phyloP scores from a whole-genome alignment of 2,113 vertebrate species.

The Anolis sagrei region DNA sequence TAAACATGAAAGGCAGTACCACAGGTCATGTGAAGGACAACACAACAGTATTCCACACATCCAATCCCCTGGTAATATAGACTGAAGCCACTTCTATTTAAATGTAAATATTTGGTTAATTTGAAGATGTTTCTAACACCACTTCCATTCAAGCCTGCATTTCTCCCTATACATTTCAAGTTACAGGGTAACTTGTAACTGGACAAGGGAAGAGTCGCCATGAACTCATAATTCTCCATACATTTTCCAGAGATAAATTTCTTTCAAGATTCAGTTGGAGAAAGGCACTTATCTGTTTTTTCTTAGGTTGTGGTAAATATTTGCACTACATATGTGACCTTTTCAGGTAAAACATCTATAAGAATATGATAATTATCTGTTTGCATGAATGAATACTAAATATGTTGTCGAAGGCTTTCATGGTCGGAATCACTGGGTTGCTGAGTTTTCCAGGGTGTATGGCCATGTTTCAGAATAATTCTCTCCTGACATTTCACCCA shows the following conservation, averaged over 20 bases:
- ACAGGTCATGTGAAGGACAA: not conserved
- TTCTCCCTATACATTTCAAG: not conserved
- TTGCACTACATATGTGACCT: not conserved
- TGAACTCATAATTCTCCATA: not conserved
- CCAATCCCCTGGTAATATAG: not conserved
- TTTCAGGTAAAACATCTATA: not conserved
- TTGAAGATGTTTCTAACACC: not conserved
- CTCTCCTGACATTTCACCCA: no score
- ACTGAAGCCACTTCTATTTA: not conserved
- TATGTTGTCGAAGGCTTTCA: no score
- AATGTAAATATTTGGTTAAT: not conserved
- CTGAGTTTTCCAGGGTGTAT: no score
- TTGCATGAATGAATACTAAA: not conserved
- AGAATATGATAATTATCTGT: no score
- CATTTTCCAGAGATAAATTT: not conserved
- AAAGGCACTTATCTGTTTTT: not conserved
- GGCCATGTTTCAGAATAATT: no score
- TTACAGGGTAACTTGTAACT: not conserved
- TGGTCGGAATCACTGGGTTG: no score
- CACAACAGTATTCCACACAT: not conserved
- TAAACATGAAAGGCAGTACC: not conserved
- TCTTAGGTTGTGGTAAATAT: not conserved
- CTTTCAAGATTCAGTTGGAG: no score
- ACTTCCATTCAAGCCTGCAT: not conserved
- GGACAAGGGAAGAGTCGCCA: not conserved